Percentiles rank a stretch among this genome's conserved stretches.
phyloP scores from a whole-genome alignment of 1,140 invertebrate genomes.

The Acromyrmex echinatior region DNA sequence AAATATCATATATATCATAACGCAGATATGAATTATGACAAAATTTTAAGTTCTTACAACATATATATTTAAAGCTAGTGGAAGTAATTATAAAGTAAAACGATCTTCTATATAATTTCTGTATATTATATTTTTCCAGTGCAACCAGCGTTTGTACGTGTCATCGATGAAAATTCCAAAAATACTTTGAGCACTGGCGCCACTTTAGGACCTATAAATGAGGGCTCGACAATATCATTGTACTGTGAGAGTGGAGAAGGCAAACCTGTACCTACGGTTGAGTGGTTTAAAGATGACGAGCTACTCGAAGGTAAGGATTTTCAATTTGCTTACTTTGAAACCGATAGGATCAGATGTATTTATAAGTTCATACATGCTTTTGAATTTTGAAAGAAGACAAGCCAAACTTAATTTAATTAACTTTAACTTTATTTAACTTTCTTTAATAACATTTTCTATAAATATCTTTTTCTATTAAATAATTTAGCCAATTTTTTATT shows the following conservation, averaged over 20 bases:
- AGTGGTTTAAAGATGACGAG: slow-evolving; percentile 91
- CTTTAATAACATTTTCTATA: neutral
- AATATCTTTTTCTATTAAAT: neutral
- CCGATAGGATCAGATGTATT: neutral
- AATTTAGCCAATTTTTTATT: slow-evolving; percentile 2
- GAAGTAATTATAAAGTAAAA: neutral
- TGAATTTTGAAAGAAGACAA: neutral
- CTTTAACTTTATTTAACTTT: too few relatives aligned
- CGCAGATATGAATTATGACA: neutral
- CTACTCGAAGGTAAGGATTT: slow-evolving; percentile 89
- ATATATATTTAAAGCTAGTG: neutral
- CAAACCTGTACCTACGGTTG: slow-evolving; percentile 92
- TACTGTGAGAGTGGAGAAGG: slow-evolving; percentile 91
- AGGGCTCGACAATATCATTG: slow-evolving; percentile 90
- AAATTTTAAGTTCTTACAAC: neutral
- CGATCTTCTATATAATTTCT: neutral
- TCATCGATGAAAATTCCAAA: slow-evolving; percentile 87
- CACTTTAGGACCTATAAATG: slow-evolving; percentile 90
- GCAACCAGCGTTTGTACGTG: slow-evolving; percentile 90
- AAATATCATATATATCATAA: neutral
- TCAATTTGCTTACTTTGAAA: neutral
- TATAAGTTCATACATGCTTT: neutral
- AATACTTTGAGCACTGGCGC: slow-evolving; percentile 87
- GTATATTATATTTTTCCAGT: slow-evolving; percentile 87
- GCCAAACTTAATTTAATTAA: neutral